Evolutionary conservation across 2,113 vertebrate genomes (phyloP).

Genomic region (Formicarius rufipectus): DNA sequence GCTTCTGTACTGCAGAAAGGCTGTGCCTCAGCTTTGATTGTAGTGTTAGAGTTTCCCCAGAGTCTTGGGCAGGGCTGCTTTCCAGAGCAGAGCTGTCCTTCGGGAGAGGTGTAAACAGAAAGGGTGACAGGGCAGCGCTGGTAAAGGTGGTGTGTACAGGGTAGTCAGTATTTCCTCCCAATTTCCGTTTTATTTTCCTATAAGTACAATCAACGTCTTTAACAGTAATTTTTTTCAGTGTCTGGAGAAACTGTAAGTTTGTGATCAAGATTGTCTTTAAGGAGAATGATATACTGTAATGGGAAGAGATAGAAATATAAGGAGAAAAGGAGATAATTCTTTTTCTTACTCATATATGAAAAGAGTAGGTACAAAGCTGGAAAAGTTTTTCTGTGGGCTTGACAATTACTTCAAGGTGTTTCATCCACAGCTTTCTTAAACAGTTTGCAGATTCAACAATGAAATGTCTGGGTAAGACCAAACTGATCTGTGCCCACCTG

Average conservation of each 20-base stretch:
- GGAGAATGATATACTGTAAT: background rate
- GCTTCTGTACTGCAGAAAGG: background rate
- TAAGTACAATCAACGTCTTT: background rate
- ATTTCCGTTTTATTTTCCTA: background rate
- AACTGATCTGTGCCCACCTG: fast-evolving
- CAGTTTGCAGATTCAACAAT: background rate
- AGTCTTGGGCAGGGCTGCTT: background rate
- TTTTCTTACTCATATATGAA: background rate
- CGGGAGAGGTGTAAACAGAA: background rate
- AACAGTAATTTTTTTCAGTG: background rate
- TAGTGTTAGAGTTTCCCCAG: background rate
- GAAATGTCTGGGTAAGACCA: background rate
- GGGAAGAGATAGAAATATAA: background rate
- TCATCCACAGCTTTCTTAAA: background rate
- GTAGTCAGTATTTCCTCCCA: background rate
- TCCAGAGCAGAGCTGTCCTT: background rate
- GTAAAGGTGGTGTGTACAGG: background rate
- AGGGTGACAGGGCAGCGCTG: fast-evolving
- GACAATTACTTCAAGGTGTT: background rate
- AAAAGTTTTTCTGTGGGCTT: background rate
- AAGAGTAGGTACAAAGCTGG: background rate
- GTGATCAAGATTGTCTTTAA: background rate
- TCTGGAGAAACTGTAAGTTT: background rate
- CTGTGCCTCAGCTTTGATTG: background rate
- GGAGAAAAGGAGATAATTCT: background rate